Percentiles rank a stretch among this genome's conserved stretches.
These are phyloP conservation scores for Athrips mouffetella DNA, from an alignment of 2,888 invertebrate species.

Conservation along the genomic window DNA sequence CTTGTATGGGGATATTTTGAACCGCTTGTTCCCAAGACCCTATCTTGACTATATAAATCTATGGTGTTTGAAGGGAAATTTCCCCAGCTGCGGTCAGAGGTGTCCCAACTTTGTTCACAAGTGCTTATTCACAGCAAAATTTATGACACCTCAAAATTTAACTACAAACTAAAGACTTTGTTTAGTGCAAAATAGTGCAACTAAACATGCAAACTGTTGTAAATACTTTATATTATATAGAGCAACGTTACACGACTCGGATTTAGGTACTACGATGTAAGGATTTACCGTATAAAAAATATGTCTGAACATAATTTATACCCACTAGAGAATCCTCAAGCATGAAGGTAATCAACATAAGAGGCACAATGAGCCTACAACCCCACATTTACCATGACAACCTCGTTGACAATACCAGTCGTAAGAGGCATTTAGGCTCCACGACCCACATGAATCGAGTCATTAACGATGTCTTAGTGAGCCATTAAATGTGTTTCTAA, in stretches of 20 bases:
- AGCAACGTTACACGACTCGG: too few relatives aligned
- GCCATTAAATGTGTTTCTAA: not conserved
- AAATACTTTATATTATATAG: too few relatives aligned
- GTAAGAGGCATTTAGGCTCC: slow-evolving; percentile 9
- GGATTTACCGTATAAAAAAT: too few relatives aligned
- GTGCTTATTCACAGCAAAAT: slow-evolving; percentile 33
- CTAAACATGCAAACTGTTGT: too few relatives aligned
- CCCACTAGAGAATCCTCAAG: not conserved
- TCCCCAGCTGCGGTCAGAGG: slow-evolving; percentile 41
- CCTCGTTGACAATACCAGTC: not conserved
- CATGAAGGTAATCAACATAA: slow-evolving; percentile 9
- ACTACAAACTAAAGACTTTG: slow-evolving; percentile 1
- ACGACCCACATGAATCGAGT: not conserved
- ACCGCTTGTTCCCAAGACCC: too few relatives aligned
- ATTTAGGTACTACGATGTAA: too few relatives aligned
- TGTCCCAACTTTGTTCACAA: slow-evolving; percentile 36
- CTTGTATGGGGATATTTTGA: too few relatives aligned
- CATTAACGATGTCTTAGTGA: not conserved
- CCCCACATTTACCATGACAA: not conserved
- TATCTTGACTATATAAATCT: too few relatives aligned
- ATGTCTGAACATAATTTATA: too few relatives aligned
- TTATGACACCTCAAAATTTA: slow-evolving; percentile 21
- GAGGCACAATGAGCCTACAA: not conserved
- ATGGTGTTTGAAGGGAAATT: slow-evolving; percentile 36
- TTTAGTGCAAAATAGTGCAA: not conserved